phyloP scores from a whole-genome alignment of 2,797 vertebrate genomes.

The Hybognathus amarus region DNA sequence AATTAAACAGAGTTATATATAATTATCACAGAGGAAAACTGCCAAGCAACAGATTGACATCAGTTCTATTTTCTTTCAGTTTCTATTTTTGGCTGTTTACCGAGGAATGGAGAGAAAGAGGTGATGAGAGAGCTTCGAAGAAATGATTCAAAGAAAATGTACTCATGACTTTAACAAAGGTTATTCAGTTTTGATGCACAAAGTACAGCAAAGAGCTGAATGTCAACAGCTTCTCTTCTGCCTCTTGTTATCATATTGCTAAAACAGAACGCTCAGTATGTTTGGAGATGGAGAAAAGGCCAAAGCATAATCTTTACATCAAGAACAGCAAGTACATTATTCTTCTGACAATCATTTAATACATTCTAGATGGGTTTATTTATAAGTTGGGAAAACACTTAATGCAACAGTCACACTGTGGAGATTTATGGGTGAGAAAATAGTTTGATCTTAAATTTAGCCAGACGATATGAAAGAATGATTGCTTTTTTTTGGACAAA shows the following conservation, averaged over 20 bases:
- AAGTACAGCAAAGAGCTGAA: conserved; percentile 13
- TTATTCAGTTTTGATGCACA: conserved; percentile 24
- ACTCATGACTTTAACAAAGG: conserved; percentile 10
- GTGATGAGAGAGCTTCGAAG: conserved; percentile 11
- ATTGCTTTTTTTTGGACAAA: background rate
- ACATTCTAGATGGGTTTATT: conserved; percentile 6
- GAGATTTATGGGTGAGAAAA: background rate
- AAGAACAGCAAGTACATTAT: background rate
- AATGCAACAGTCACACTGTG: background rate
- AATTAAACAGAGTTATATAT: background rate
- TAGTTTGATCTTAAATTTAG: background rate
- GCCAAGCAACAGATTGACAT: background rate
- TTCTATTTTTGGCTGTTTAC: conserved; percentile 23
- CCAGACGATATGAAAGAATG: conserved; percentile 1
- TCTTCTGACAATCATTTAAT: background rate
- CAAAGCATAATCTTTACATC: background rate
- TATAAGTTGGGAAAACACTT: conserved; percentile 6
- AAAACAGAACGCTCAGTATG: background rate
- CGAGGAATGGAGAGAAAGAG: background rate
- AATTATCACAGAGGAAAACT: background rate
- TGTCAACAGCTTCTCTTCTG: background rate
- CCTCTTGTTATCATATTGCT: background rate
- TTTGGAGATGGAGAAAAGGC: background rate
- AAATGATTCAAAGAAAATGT: conserved; percentile 18
- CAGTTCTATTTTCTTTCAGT: background rate